phyloP scores from a whole-genome alignment of 2,888 invertebrate genomes.

The Meta bourneti region DNA sequence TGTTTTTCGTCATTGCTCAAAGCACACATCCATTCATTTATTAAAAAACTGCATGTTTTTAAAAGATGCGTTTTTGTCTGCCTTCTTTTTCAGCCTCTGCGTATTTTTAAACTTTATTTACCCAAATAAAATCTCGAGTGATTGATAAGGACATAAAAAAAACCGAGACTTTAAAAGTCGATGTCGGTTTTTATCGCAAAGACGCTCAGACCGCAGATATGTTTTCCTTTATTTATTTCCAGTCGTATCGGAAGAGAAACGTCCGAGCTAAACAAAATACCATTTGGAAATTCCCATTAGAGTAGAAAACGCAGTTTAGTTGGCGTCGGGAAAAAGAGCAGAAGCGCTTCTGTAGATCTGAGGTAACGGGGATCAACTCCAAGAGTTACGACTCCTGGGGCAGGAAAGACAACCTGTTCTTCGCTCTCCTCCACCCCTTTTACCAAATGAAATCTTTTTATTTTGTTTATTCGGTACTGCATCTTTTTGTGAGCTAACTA shows the following conservation, averaged over 20 bases:
- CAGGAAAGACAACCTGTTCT: not conserved
- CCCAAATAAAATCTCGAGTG: not conserved
- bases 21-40: too few species aligned
- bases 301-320: not conserved
- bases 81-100: too few species aligned
- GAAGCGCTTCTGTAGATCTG: not conserved
- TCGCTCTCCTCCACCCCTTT: not conserved
- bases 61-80: too few species aligned
- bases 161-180: not conserved
- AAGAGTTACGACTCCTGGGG: not conserved
- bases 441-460: not conserved
- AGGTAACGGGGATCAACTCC: not conserved
- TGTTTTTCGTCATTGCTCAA: too few species aligned
- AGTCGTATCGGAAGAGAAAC: not conserved
- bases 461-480: not conserved
- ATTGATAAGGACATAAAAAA: not conserved
- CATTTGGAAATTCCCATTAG: conserved; percentile 16
- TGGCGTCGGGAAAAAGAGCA: not conserved
- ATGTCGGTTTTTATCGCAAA: not conserved
- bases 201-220: not conserved
- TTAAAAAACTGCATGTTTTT: too few species aligned
- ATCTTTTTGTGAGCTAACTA: not conserved
- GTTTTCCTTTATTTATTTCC: conserved; percentile 6
- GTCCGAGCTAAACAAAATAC: conserved; percentile 2
- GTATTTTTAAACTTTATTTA: not conserved